These are phyloP conservation scores for Scaptomyza hsui DNA, from an alignment of 1,140 invertebrate species.

Conservation along the genomic window DNA sequence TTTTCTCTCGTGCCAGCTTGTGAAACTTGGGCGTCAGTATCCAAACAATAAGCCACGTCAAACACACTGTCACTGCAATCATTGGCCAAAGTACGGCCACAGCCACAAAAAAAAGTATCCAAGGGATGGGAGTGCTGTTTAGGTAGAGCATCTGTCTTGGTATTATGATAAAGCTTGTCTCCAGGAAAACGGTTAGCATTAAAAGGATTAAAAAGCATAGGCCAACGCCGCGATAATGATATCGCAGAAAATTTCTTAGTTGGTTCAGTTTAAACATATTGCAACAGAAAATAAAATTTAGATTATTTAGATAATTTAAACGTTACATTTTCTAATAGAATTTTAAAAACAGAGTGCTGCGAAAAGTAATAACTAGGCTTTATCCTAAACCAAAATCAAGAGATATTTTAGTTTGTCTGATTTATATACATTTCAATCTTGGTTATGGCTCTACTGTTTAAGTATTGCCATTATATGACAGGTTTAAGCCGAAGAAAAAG, in stretches of 20 bases:
- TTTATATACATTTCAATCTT: constrained; percentile 15
- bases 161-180: background rate
- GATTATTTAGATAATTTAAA: background rate
- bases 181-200: constrained; percentile 16
- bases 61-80: background rate
- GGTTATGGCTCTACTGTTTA: background rate
- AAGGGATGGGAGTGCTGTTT: background rate
- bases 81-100: background rate
- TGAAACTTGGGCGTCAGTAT: background rate
- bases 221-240: background rate
- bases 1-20: background rate
- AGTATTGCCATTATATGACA: constrained; percentile 1
- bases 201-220: background rate
- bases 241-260: constrained; percentile 14
- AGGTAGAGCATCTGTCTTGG: too few species aligned
- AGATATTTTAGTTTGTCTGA: too few species aligned
- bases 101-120: background rate
- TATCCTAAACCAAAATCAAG: too few species aligned
- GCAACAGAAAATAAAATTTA: background rate
- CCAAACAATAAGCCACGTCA: too few species aligned
- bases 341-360: background rate
- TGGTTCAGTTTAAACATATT: background rate
- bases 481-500: constrained; percentile 8
- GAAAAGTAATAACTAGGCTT: too few species aligned
- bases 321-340: background rate